phyloP scores from a whole-genome alignment of 2,888 invertebrate species.

The Aromia moschata region DNA sequence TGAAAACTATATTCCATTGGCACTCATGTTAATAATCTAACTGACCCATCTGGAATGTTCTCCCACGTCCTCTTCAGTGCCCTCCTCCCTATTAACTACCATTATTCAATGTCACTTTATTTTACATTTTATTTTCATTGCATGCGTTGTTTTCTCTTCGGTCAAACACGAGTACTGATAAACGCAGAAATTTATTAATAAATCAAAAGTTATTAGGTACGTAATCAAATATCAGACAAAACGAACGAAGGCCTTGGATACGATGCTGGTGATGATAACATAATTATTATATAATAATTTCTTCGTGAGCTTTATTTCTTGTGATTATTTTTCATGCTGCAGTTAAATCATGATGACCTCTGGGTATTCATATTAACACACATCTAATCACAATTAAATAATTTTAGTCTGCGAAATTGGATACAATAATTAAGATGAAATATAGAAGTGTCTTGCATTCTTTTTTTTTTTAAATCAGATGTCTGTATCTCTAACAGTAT shows the following conservation, averaged over 20 bases:
- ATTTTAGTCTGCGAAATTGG: too few relatives aligned
- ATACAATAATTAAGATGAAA: too few relatives aligned
- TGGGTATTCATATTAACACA: too few relatives aligned
- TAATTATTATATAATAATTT: too few relatives aligned
- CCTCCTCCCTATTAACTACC: conserved; percentile 17
- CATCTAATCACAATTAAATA: too few relatives aligned
- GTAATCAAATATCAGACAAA: conserved; percentile 1
- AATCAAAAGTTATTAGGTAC: conserved; percentile 11
- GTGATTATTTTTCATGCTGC: too few relatives aligned
- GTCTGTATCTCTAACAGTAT: too few relatives aligned
- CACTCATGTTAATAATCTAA: conserved; percentile 50
- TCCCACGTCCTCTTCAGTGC: conserved; percentile 50
- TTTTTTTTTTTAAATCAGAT: too few relatives aligned
- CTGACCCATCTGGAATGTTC: conserved; percentile 57
- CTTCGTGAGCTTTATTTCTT: too few relatives aligned
- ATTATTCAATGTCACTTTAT: conserved; percentile 40
- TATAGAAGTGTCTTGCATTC: too few relatives aligned
- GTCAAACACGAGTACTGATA: conserved; percentile 21
- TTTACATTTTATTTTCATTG: conserved; percentile 9
- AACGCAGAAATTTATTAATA: conserved; percentile 6
- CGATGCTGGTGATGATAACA: neutral
- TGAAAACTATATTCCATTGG: too few relatives aligned
- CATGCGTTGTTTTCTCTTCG: conserved; percentile 4
- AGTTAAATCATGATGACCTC: too few relatives aligned
- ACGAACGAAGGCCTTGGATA: neutral